Evolutionary conservation across 1,140 invertebrate species (phyloP), one percentile per base, ranked within the genome.

Genomic region (Sycobia sp.): DNA sequence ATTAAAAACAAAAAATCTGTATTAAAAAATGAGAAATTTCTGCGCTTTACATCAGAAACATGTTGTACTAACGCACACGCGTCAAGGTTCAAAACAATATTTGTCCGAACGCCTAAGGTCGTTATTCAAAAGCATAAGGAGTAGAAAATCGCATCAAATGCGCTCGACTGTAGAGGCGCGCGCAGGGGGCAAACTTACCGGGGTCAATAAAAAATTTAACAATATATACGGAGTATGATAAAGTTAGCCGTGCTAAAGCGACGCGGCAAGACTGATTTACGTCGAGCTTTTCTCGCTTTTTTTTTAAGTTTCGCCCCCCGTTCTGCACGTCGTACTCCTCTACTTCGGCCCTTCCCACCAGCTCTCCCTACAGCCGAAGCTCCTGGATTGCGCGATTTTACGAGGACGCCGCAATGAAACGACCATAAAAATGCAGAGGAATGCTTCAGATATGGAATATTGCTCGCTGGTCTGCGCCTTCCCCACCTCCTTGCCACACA

Each of bases 371-470:
- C n/a, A n/a, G n/a, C n/a, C n/a, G n/a, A n/a, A n/a, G n/a, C 39
- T n/a, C 29, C 20, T 34, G 44, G 18, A 27, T 70, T 46, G 57
- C 61, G 65, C 67, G 61, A 49, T 67, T 43, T 38, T 23, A 32
- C 50, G 55, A 43, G 60, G 56, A 44, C 53, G 34, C 41, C 62
- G 62, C 67, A 63, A 67, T 63, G 62, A 68, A 65, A 54, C 32
- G 46, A 44, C 61, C 53, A 57, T 69, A 69, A 68, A 69, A 71
- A 50, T 65, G 56, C 54, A 64, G 22, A 54, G 44, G 56, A 66
- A 68, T 68, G 62, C 69, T 38, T 22, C 60, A 68, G 65, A 69
- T 68, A 67, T 67, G 68, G 70, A 68, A 68, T 69, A 71, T 69
- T 71, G 66, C 66, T 67, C 36, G 43, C 13, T 25, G 43, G 20